Percentiles rank a stretch among this genome's conserved stretches.
phyloP scores from a whole-genome alignment of 2,113 vertebrate species.

The Spilogale gracilis region DNA sequence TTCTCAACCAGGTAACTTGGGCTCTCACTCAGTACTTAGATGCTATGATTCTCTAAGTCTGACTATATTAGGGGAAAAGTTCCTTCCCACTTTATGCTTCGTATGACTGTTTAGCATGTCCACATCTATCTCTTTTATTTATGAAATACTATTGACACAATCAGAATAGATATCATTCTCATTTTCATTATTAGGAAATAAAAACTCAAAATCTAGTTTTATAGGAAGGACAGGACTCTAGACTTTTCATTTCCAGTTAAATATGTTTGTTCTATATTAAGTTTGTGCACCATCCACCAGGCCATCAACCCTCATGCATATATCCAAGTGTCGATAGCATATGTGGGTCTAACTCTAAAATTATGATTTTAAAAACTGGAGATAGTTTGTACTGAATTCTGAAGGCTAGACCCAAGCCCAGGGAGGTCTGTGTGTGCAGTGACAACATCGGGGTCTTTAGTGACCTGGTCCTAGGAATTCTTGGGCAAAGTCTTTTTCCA shows the following conservation, averaged over 20 bases:
- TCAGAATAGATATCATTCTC: neutral
- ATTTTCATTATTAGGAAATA: neutral
- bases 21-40: neutral
- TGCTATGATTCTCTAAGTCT: neutral
- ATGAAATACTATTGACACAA: neutral
- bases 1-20: neutral
- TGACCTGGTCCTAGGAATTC: neutral
- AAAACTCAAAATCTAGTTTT: neutral
- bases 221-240: neutral
- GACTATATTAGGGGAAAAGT: neutral
- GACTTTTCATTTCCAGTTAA: neutral
- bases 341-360: neutral
- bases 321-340: neutral
- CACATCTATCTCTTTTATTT: no score
- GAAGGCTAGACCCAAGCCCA: neutral
- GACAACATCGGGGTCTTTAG: neutral
- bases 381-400: neutral
- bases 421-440: fast-evolving
- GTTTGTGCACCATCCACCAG: neutral
- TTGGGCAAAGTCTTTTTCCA: neutral
- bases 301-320: neutral
- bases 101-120: neutral
- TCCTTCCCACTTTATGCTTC: neutral
- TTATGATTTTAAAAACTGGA: neutral
- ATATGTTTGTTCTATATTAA: neutral